Base-by-base conservation (phyloP, 2,797 vertebrate genomes). In the Diglossa cyanea region DNA sequence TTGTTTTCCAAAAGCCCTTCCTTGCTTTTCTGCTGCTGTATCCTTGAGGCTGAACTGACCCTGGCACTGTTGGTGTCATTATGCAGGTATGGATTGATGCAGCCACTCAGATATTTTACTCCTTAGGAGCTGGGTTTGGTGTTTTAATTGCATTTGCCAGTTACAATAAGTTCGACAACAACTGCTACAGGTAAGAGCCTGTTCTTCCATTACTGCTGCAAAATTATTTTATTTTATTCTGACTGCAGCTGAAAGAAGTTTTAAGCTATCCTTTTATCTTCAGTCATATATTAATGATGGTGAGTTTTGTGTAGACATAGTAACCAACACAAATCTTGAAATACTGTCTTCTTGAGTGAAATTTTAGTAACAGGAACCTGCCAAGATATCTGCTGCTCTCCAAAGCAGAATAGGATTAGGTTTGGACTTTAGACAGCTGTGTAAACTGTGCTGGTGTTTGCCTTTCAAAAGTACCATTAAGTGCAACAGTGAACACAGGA, bases 91-190 rank as follows among this genome's bases (percentile, higher is more conserved):
- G 99, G 99, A 99, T 99, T 81, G 99, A 99, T 95, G 99, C 99
- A 75, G 99, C 99, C 68, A 99, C 99, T 25, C 99, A 99, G 97
- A 99, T 99, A 95, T 99, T 99, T 97, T 99, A 99, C 96, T 99
- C 99, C 23, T 96, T 99, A 71, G 99, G 99, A 86, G 99, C 99
- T 21, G 99, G 99, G 40, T 99, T 99, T 93, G 99, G 99, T 6
- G 99, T 99, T 89, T 97, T 99, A 91, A 99, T 99, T 95, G 99
- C 99, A 11, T 99, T 99, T 98, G 98, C 99, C 95, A 99, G 99
- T 97, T 99, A 99, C 96, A 99, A 99, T 97, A 99, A 99, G 96
- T 99, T 99, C 95, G 98, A 99, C 98, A 99, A 99, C 98, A 99
- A 99, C 95, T 99, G 99, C 94, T 99, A 99, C 98, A 99, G 99